Percentiles rank a stretch among this genome's conserved stretches.
Conservation (phyloP, 1,140 invertebrate genomes). For the Schlechtendalia chinensis region DNA sequence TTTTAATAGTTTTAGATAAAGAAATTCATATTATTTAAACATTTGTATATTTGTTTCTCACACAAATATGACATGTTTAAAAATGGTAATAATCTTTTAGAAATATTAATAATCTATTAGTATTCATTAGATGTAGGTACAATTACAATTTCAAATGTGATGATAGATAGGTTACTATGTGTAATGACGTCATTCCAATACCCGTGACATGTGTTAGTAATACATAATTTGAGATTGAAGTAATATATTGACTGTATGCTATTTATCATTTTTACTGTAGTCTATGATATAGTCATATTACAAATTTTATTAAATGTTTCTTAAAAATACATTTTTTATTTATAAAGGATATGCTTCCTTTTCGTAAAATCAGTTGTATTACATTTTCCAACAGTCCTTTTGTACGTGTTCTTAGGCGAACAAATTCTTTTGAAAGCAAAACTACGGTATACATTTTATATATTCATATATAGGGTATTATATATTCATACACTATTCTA, state of each 20-base stretch:
- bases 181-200: slow-evolving; percentile 34
- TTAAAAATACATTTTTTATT: background rate
- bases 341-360: slow-evolving; percentile 36
- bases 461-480: slow-evolving; percentile 1
- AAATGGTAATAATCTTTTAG: background rate
- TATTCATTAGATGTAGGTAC: slow-evolving; percentile 14
- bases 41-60: background rate
- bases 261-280: background rate
- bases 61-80: background rate
- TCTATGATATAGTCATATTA: background rate
- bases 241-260: background rate
- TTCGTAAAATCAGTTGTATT: slow-evolving; percentile 45
- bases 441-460: slow-evolving; percentile 15
- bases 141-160: slow-evolving; percentile 46
- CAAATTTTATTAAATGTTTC: slow-evolving; percentile 1
- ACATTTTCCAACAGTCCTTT: slow-evolving; percentile 31
- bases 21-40: too few relatives aligned
- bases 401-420: slow-evolving; percentile 37
- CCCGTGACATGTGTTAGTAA: slow-evolving; percentile 29
- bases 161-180: slow-evolving; percentile 33
- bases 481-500: background rate
- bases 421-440: slow-evolving; percentile 47
- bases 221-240: slow-evolving; percentile 35
- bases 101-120: slow-evolving; percentile 5
- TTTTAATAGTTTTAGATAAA: slow-evolving; percentile 1